Evolutionary conservation across 1,140 invertebrate genomes (phyloP).

Genomic region (Drosophila athabasca): DNA sequence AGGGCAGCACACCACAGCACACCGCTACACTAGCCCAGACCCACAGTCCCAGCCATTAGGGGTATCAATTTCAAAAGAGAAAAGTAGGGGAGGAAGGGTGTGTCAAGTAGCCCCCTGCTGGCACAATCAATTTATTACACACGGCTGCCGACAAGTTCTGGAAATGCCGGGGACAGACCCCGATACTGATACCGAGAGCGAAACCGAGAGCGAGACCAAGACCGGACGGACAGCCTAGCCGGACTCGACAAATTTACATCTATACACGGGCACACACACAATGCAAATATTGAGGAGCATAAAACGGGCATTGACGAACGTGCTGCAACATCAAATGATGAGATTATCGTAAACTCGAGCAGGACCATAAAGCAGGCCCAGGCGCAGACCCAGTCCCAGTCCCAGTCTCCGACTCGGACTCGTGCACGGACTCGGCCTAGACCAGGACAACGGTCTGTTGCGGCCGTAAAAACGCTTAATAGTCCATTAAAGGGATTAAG

Average conservation of each 20-base stretch:
- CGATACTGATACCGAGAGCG: no score
- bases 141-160: conserved; percentile 72
- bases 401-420: no score
- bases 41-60: conserved; percentile 43
- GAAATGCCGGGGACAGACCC: conserved; percentile 42
- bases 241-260: conserved; percentile 45
- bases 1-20: conserved; percentile 43
- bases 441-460: conserved; percentile 39
- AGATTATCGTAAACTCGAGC: conserved; percentile 77
- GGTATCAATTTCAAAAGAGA: conserved; percentile 66
- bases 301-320: conserved; percentile 72
- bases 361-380: conserved; percentile 63
- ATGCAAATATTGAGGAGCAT: conserved; percentile 76
- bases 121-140: conserved; percentile 79
- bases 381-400: not conserved
- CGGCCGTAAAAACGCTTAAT: conserved; percentile 79
- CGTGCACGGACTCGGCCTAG: no score
- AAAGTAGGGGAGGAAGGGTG: conserved; percentile 49
- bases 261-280: conserved; percentile 15
- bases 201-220: not conserved
- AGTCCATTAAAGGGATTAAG: conserved; percentile 82
- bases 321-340: conserved; percentile 82
- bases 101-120: conserved; percentile 46
- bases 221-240: not conserved
- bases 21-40: conserved; percentile 12